phyloP scores from a whole-genome alignment of 2,797 vertebrate species.

The Melanotaenia nigrans region DNA sequence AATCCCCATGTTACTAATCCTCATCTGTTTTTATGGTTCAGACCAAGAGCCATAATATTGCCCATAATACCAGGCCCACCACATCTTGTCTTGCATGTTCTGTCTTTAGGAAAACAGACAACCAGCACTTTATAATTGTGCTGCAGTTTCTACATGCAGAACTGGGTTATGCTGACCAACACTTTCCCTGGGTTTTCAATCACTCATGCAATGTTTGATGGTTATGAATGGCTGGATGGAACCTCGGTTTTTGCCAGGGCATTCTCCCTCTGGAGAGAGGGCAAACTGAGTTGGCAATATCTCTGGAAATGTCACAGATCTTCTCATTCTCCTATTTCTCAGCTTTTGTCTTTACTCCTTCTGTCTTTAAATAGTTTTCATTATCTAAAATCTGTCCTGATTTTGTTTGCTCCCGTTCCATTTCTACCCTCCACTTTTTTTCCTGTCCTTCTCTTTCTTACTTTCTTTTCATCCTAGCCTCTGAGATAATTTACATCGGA shows the following conservation, averaged over 20 bases:
- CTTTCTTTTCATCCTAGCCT: conserved; percentile 89
- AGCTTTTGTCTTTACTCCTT: conserved; percentile 44
- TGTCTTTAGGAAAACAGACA: conserved; percentile 17
- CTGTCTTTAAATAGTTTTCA: conserved; percentile 40
- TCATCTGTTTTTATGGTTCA: conserved; percentile 44
- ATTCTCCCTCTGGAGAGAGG: conserved; percentile 47
- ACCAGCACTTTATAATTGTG: conserved; percentile 37
- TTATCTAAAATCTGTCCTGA: conserved; percentile 74
- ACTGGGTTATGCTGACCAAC: conserved; percentile 53
- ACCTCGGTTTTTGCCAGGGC: conserved; percentile 40
- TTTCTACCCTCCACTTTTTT: conserved; percentile 40
- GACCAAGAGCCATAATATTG: conserved; percentile 5
- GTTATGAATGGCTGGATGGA: conserved; percentile 54
- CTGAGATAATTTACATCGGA: conserved; percentile 99
- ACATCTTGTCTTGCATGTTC: conserved; percentile 14
- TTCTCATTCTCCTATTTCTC: conserved; percentile 51
- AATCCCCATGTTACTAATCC: conserved; percentile 33
- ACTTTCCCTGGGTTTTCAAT: conserved; percentile 55
- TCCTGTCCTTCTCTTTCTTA: conserved; percentile 62
- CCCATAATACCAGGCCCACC: conserved; percentile 4
- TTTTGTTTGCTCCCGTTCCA: conserved; percentile 62
- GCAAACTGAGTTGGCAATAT: conserved; percentile 63
- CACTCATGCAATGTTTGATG: conserved; percentile 32
- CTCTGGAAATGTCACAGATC: conserved; percentile 53
- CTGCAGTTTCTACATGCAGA: conserved; percentile 39